A percentile compares a stretch with the other conserved stretches of the same genome.
phyloP scores from a whole-genome alignment of 2,888 invertebrate genomes.

The Deilephila porcellus region DNA sequence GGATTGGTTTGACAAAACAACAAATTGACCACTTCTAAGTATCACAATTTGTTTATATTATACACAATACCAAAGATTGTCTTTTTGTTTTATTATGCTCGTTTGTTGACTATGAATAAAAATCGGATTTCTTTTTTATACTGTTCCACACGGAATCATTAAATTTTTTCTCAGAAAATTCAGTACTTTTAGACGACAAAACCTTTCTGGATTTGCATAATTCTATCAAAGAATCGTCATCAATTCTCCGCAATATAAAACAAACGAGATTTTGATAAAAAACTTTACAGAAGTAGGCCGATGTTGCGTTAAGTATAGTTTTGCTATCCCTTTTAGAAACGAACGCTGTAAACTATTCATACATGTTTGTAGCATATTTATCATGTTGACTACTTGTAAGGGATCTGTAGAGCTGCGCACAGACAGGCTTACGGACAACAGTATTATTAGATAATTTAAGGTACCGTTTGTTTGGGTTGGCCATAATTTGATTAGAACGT shows the following conservation, averaged over 20 bases:
- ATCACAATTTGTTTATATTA: too few relatives aligned
- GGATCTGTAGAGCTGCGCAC: constrained; percentile 60
- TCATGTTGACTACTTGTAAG: constrained; percentile 83
- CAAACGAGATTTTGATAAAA: constrained; percentile 22
- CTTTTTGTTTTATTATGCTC: too few relatives aligned
- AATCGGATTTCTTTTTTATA: too few relatives aligned
- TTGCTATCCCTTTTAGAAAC: constrained; percentile 25
- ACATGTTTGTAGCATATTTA: constrained; percentile 71
- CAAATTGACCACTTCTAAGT: too few relatives aligned
- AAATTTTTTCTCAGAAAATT: too few relatives aligned
- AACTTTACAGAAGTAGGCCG: constrained; percentile 28
- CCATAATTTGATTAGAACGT: not conserved
- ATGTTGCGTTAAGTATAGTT: constrained; percentile 23
- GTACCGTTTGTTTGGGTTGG: constrained; percentile 4
- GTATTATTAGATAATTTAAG: constrained; percentile 26
- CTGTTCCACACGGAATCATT: too few relatives aligned
- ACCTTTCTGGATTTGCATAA: not conserved
- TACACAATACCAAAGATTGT: too few relatives aligned
- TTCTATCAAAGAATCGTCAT: not conserved
- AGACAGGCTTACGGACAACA: constrained; percentile 38
- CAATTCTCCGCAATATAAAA: not conserved
- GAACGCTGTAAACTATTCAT: constrained; percentile 39
- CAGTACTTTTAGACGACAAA: too few relatives aligned
- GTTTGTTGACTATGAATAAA: too few relatives aligned
- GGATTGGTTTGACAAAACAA: too few relatives aligned